These are phyloP conservation scores for Tapirus terrestris DNA, from an alignment of 2,113 vertebrate genomes.

Conservation along the genomic window DNA sequence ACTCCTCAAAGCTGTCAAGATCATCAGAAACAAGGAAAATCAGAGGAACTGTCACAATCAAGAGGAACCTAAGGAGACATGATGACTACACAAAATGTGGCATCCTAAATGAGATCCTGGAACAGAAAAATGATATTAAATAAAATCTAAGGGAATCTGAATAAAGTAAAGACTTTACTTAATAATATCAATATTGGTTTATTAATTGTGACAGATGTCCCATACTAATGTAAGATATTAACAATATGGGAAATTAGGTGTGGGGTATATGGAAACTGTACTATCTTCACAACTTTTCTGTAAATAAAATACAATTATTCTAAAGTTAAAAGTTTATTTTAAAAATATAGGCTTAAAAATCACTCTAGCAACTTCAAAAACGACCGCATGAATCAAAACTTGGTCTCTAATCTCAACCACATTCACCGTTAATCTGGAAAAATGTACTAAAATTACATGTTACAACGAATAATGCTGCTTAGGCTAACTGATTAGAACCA, in stretches of 20 bases:
- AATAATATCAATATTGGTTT: neutral
- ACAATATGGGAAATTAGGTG: neutral
- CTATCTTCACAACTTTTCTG: neutral
- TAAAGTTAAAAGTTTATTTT: conserved; percentile 38
- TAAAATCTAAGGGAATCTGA: neutral
- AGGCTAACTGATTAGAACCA: neutral
- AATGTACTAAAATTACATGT: conserved; percentile 23
- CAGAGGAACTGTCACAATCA: neutral
- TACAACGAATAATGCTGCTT: neutral
- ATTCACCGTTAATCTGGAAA: conserved; percentile 51
- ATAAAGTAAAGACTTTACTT: neutral
- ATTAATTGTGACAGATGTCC: neutral
- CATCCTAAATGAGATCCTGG: neutral
- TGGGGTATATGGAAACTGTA: neutral
- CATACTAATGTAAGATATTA: neutral
- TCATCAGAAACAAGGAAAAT: neutral
- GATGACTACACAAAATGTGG: neutral
- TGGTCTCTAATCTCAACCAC: conserved; percentile 26
- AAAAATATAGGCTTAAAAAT: conserved; percentile 15
- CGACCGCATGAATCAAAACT: neutral
- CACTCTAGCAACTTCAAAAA: conserved; percentile 37
- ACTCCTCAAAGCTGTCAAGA: neutral
- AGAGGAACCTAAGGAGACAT: neutral
- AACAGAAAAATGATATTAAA: neutral
- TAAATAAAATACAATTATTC: neutral